Percentiles rank a stretch among this genome's conserved stretches.
phyloP scores from a whole-genome alignment of 2,113 vertebrate genomes.

The Larimichthys polyactis region DNA sequence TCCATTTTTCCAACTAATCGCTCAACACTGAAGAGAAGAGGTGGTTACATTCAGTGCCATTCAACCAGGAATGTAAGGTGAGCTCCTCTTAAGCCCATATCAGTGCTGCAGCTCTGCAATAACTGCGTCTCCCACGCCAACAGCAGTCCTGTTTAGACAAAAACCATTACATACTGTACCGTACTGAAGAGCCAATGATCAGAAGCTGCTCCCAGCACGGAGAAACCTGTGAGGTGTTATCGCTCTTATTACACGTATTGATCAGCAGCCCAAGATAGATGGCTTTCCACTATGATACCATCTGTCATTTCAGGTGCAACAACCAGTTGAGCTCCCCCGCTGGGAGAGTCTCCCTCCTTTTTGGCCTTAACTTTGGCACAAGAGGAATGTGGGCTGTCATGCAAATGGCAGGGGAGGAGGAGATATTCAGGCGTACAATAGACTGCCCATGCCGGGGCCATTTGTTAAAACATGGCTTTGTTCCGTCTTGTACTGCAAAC shows the following conservation, averaged over 20 bases:
- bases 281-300: conserved; percentile 19
- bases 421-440: conserved; percentile 24
- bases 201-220: conserved; percentile 13
- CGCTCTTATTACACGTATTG: conserved; percentile 54
- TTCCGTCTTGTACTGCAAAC: conserved; percentile 1
- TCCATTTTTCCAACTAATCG: neutral
- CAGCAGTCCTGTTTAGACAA: neutral
- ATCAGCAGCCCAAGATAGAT: conserved; percentile 32
- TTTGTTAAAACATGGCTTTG: conserved; percentile 37
- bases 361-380: conserved; percentile 18
- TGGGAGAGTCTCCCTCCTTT: conserved; percentile 24
- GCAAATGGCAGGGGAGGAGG: conserved; percentile 29
- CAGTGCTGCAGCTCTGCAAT: neutral
- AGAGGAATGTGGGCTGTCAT: conserved; percentile 48
- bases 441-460: neutral
- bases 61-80: neutral
- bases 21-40: neutral
- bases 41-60: neutral
- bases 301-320: conserved; percentile 48
- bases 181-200: conserved; percentile 47
- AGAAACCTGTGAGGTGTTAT: conserved; percentile 31
- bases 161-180: conserved; percentile 1
- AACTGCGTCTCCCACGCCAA: neutral
- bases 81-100: neutral
- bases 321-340: conserved; percentile 4